Evolutionary conservation across 1,140 invertebrate genomes (phyloP).

Genomic region (Drosophila fuyamai): DNA sequence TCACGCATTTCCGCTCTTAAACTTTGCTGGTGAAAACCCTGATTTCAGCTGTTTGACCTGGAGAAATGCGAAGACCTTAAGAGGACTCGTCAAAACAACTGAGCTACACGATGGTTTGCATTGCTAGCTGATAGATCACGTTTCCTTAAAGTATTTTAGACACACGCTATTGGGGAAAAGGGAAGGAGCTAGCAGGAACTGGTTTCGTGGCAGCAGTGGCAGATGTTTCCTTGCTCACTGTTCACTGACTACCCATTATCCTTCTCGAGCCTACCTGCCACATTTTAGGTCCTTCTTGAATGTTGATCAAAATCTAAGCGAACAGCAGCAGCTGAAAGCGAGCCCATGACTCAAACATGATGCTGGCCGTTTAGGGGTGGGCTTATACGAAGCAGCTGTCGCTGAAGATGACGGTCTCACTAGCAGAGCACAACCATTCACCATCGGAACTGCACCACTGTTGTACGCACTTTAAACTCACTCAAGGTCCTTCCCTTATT

Average conservation of each 20-base stretch:
- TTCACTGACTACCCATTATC: slow-evolving; percentile 26
- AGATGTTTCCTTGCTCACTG: slow-evolving; percentile 51
- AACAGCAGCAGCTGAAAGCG: slow-evolving; percentile 1
- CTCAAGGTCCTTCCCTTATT: slow-evolving; percentile 36
- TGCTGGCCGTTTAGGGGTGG: background rate
- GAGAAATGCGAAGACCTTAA: background rate
- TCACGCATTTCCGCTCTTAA: slow-evolving; percentile 28
- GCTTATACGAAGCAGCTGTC: slow-evolving; percentile 17
- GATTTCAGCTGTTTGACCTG: background rate
- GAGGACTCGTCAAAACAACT: background rate
- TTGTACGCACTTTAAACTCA: slow-evolving; percentile 5
- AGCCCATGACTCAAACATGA: background rate
- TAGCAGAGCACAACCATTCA: background rate
- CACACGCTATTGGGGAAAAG: slow-evolving; percentile 24
- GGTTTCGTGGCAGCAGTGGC: slow-evolving; percentile 51
- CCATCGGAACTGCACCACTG: background rate
- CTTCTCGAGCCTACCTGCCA: slow-evolving; percentile 34
- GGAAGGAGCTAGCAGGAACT: slow-evolving; percentile 40
- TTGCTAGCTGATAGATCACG: slow-evolving; percentile 5
- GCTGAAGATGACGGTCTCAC: background rate
- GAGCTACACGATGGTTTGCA: background rate
- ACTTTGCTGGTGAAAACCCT: background rate
- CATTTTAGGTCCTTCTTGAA: slow-evolving; percentile 10
- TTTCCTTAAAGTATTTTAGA: slow-evolving; percentile 11
- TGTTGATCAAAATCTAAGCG: background rate